A percentile compares a stretch with the other conserved stretches of the same genome.
Evolutionary conservation across 2,888 invertebrate genomes (phyloP).

Genomic region (Caenorhabditis imperialis): DNA sequence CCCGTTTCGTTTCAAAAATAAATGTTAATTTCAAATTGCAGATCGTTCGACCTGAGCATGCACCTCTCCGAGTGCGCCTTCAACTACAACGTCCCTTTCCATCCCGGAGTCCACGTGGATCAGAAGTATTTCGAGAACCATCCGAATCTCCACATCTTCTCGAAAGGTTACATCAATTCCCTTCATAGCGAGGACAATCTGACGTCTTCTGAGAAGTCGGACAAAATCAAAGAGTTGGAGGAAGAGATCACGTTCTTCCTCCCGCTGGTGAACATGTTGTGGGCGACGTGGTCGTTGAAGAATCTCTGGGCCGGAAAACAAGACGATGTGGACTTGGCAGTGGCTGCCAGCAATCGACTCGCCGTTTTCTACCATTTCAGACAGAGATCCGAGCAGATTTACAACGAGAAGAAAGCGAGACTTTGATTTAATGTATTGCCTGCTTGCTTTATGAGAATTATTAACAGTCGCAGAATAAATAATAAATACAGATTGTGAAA

Average conservation of each 20-base stretch:
- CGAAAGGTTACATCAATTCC: conserved; percentile 15
- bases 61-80: conserved; percentile 35
- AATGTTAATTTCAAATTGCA: background rate
- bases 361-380: conserved; percentile 31
- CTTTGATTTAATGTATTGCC: background rate
- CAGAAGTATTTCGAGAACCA: conserved; percentile 28
- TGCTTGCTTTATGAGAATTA: background rate
- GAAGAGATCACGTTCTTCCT: conserved; percentile 29
- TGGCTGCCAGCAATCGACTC: conserved; percentile 27
- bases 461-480: background rate
- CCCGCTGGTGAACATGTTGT: conserved; percentile 22
- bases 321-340: conserved; percentile 27
- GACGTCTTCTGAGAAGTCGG: background rate
- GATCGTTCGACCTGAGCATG: conserved; percentile 36
- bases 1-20: background rate
- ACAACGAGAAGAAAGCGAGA: conserved; percentile 7
- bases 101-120: conserved; percentile 21
- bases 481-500: conserved; percentile 23
- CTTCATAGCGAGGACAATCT: conserved; percentile 6
- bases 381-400: conserved; percentile 21
- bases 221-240: conserved; percentile 3
- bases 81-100: conserved; percentile 25
- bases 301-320: conserved; percentile 15
- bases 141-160: conserved; percentile 22
- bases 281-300: conserved; percentile 26